Conservation (phyloP, 1,140 invertebrate species). For the Monomorium pharaonis region DNA sequence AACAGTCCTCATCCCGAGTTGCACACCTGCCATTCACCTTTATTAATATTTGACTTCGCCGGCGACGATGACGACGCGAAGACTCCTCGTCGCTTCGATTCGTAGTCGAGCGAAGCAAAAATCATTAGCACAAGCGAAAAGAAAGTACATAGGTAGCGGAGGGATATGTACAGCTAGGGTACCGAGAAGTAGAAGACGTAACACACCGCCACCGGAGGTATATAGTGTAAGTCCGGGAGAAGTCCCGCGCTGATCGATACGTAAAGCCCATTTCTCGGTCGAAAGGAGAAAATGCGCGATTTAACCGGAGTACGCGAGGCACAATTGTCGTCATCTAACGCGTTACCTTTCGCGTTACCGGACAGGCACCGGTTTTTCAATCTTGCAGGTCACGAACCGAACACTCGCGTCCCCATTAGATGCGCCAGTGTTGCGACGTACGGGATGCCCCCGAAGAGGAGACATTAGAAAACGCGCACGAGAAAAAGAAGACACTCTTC, state of each 20-base stretch:
- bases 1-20: constrained; percentile 35
- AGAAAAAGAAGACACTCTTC: neutral
- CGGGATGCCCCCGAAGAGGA: neutral
- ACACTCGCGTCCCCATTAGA: constrained; percentile 45
- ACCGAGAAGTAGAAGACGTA: neutral
- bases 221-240: constrained; percentile 12
- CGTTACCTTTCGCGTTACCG: constrained; percentile 40
- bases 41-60: constrained; percentile 34
- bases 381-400: constrained; percentile 40
- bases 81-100: neutral
- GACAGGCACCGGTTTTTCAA: constrained; percentile 15
- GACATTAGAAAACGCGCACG: neutral
- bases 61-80: constrained; percentile 3
- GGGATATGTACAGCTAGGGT: neutral
- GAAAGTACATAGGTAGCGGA: neutral
- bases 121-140: neutral
- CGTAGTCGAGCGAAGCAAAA: neutral
- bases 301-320: neutral
- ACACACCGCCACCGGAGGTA: neutral
- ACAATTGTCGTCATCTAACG: neutral
- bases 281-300: constrained; percentile 36
- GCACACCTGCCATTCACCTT: constrained; percentile 47
- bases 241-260: constrained; percentile 37
- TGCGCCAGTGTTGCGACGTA: constrained; percentile 10
- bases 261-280: constrained; percentile 4